Base-by-base conservation (phyloP, 2,888 invertebrate species). In the Drosophila neoperkinsi region DNA sequence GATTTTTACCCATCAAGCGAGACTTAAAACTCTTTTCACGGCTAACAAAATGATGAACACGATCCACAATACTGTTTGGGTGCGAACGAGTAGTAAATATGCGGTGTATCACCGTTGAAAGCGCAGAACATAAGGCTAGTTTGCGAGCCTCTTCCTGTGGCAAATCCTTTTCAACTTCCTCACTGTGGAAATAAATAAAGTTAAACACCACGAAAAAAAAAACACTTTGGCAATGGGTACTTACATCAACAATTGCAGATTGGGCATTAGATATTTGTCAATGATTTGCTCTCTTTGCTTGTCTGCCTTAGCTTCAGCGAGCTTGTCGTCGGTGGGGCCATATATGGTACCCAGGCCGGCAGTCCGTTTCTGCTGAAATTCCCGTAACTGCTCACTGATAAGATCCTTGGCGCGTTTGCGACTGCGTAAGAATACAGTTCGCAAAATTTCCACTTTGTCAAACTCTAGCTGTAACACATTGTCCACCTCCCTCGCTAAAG, bases 341-440 rank as follows among this genome's bases (percentile, higher is more conserved):
- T 97, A 99, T 82, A 99, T 95, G 58, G 96, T 96, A 18, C 97
- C 98, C 71, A 99, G 94, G 3, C 99, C 99, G 41, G 98, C 96
- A 43, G 96, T 97, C 81, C 98, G 94, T 93, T 98, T 98, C 85
- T 96, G 96, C 91, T 98, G 96, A 79, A 95, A 95, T 77, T 94
- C 94, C 46, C 93, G 87, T 53, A 93, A 74, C 75, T 93, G 93
- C 74, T 92, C 92, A 67, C 91, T 92, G 30, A 93, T 93, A 58
- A 92, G 84, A 50, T 93, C 93, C 77, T 92, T 91, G 34, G 93
- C 93, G 43, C 96, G 95, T 79, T 95, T 95, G 46, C 99, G 95
- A 59, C 98, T 98, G 90, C 98, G 97, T 94, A 96, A 96, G 93
- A 99, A 99, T 74, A 97, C 97, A 93, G 96, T 96, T 65, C 98